phyloP scores from a whole-genome alignment of 2,888 invertebrate species.

The Euplexia lucipara region DNA sequence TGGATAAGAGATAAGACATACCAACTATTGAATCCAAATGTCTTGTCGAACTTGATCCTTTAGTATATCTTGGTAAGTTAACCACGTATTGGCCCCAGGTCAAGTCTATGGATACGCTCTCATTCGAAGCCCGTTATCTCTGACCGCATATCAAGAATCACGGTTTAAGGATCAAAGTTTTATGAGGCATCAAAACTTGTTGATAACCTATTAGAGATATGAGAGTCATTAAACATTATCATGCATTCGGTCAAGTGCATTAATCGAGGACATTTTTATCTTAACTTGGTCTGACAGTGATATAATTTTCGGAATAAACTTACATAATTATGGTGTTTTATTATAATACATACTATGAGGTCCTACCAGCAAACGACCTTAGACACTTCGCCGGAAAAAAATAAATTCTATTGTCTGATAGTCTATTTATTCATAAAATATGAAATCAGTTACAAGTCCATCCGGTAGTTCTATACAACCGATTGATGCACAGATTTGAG shows the following conservation, averaged over 20 bases:
- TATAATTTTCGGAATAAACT: neutral
- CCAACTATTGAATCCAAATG: neutral
- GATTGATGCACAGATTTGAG: too few relatives aligned
- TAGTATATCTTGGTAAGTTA: conserved; percentile 23
- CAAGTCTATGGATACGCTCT: conserved; percentile 38
- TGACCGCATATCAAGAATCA: conserved; percentile 32
- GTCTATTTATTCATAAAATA: too few relatives aligned
- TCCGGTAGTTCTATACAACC: too few relatives aligned
- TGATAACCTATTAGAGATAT: conserved; percentile 27
- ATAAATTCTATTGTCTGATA: conserved; percentile 4
- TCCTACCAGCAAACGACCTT: neutral
- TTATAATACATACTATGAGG: neutral
- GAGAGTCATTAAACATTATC: neutral
- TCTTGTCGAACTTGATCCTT: conserved; percentile 36
- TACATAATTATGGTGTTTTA: neutral
- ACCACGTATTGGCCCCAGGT: conserved; percentile 48
- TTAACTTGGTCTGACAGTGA: neutral
- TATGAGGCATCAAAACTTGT: conserved; percentile 26
- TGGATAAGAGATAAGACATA: conserved; percentile 2
- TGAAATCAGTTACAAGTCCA: too few relatives aligned
- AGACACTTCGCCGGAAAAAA: neutral
- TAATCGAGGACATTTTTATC: neutral
- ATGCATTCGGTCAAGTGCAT: conserved; percentile 13
- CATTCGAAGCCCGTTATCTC: conserved; percentile 41
- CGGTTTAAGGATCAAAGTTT: conserved; percentile 28